A percentile compares a stretch with the other conserved stretches of the same genome.
Conservation (phyloP, 2,113 vertebrate species). For the Crotalus tigris region DNA sequence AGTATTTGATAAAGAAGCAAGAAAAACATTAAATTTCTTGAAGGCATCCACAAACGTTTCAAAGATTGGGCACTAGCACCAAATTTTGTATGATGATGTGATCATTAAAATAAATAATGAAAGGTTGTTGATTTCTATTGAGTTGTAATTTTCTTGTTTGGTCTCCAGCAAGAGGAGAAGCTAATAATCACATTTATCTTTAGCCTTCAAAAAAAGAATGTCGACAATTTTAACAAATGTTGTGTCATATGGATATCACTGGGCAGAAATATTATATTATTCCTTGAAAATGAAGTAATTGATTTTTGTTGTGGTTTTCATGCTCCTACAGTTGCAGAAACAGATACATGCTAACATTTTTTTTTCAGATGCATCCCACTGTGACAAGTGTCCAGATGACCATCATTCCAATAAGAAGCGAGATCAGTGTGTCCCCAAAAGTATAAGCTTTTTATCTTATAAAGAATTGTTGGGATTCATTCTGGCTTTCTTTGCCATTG, state of each 20-base stretch:
- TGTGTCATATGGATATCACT: too few relatives aligned
- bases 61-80: not conserved
- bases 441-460: not conserved
- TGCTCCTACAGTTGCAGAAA: too few relatives aligned
- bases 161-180: not conserved
- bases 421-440: not conserved
- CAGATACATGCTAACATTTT: not conserved
- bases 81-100: not conserved
- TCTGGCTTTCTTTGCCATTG: not conserved
- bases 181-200: not conserved
- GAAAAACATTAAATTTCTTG: not conserved
- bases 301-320: too few relatives aligned
- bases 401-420: not conserved
- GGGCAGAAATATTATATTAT: not conserved
- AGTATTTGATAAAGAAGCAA: not conserved
- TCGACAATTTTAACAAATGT: too few relatives aligned
- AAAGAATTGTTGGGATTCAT: not conserved
- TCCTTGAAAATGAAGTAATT: too few relatives aligned
- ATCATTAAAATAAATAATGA: not conserved
- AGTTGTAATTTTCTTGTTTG: not conserved
- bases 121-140: not conserved
- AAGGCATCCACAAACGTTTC: not conserved
- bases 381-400: not conserved
- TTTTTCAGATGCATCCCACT: not conserved
- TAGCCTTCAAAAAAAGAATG: not conserved